Evolutionary conservation across 2,888 invertebrate species (phyloP).

Genomic region (Lampropteryx suffumata): DNA sequence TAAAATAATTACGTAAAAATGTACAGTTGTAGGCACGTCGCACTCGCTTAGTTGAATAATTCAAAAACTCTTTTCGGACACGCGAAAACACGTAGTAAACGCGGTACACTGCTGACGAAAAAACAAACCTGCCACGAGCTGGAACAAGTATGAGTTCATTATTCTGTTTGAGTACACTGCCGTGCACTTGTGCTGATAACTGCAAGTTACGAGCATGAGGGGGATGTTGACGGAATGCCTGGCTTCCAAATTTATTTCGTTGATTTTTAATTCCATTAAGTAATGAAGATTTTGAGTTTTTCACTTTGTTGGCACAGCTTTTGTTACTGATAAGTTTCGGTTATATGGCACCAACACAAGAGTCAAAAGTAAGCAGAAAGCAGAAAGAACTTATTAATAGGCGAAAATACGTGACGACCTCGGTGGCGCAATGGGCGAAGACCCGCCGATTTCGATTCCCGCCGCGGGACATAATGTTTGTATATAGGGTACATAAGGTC

Average conservation of each 20-base stretch:
- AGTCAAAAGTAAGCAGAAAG: too few relatives aligned
- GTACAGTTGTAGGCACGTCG: conserved; percentile 23
- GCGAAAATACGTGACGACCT: too few relatives aligned
- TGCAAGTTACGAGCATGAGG: conserved; percentile 6
- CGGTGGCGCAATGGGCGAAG: too few relatives aligned
- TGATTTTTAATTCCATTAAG: too few relatives aligned
- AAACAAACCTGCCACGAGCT: conserved; percentile 30
- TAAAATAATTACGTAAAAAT: conserved; percentile 10
- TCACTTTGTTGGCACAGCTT: too few relatives aligned
- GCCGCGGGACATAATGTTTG: too few relatives aligned
- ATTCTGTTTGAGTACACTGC: conserved; percentile 21
- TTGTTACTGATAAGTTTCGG: too few relatives aligned
- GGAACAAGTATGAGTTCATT: conserved; percentile 19
- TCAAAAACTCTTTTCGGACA: conserved; percentile 60
- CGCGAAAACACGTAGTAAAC: conserved; percentile 55
- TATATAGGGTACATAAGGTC: too few relatives aligned
- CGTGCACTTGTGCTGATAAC: conserved; percentile 19
- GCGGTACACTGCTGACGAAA: conserved; percentile 46
- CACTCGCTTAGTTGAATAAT: conserved; percentile 63
- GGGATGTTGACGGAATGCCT: conserved; percentile 3
- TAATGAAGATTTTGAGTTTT: background rate
- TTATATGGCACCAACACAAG: too few relatives aligned
- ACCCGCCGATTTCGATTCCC: too few relatives aligned
- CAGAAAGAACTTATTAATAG: too few relatives aligned
- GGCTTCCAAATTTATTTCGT: conserved; percentile 5